Conservation (phyloP, 2,113 vertebrate genomes). For the Psilopsiagon aurifrons region DNA sequence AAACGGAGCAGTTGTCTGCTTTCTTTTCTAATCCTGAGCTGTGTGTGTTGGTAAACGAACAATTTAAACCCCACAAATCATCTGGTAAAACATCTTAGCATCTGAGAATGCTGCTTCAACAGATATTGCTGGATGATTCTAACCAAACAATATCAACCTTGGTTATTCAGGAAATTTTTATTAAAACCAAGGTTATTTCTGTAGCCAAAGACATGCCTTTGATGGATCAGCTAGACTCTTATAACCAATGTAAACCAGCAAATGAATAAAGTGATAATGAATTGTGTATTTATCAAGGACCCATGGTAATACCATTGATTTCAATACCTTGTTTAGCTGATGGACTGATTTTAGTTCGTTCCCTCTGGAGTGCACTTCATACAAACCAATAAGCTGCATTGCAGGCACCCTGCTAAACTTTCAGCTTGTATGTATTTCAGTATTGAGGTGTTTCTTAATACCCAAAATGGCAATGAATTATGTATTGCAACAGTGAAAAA, state of each 20-base stretch:
- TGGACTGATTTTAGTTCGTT: not conserved
- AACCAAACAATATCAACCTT: not conserved
- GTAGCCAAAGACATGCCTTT: not conserved
- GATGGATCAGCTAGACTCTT: not conserved
- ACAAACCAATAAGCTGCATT: not conserved
- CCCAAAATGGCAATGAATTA: conserved; percentile 2
- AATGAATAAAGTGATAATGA: not conserved
- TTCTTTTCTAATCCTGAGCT: not conserved
- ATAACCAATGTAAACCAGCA: not conserved
- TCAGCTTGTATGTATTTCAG: not conserved
- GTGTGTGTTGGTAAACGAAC: not conserved
- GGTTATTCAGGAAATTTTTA: not conserved
- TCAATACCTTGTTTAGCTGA: not conserved
- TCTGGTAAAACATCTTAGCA: not conserved
- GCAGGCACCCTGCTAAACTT: not conserved
- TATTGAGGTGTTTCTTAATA: not conserved
- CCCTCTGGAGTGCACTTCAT: not conserved
- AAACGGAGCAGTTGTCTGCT: not conserved
- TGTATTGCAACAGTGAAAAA: not conserved
- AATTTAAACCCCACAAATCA: not conserved
- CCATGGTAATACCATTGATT: not conserved
- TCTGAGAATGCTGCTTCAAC: not conserved
- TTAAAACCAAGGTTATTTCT: not conserved
- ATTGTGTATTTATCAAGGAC: not conserved
- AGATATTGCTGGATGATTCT: not conserved